Conservation (phyloP, 2,888 invertebrate genomes). For the Perizoma affinitatum region DNA sequence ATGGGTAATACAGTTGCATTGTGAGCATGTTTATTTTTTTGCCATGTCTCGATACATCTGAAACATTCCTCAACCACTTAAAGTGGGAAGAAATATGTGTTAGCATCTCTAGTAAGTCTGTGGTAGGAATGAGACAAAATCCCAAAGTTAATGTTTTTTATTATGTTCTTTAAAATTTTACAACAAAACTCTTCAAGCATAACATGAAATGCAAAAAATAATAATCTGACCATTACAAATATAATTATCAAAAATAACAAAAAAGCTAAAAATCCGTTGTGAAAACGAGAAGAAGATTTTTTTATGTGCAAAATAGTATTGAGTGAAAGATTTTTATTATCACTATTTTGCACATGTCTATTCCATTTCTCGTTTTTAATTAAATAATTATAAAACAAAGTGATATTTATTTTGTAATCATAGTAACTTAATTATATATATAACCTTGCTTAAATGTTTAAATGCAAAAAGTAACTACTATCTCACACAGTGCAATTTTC, state of each 20-base stretch:
- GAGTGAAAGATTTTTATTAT: no score
- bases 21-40: no score
- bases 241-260: slow-evolving; percentile 26
- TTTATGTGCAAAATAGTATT: no score
- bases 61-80: no score
- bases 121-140: no score
- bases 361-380: slow-evolving; percentile 36
- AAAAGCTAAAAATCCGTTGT: slow-evolving; percentile 5
- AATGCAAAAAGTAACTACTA: slow-evolving; percentile 58
- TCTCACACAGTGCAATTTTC: slow-evolving; percentile 55
- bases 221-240: slow-evolving; percentile 40
- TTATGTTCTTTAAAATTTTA: slow-evolving; percentile 57
- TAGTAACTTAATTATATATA: background rate
- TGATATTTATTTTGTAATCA: slow-evolving; percentile 26
- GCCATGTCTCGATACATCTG: no score
- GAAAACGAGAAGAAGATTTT: slow-evolving; percentile 49
- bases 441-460: slow-evolving; percentile 41
- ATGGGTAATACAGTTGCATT: no score
- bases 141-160: slow-evolving; percentile 42
- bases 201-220: slow-evolving; percentile 63
- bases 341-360: no score
- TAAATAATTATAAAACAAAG: slow-evolving; percentile 32
- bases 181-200: slow-evolving; percentile 57
- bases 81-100: no score
- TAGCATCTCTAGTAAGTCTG: no score